Conservation (phyloP, 2,888 invertebrate genomes). For the Cyaniris semiargus region DNA sequence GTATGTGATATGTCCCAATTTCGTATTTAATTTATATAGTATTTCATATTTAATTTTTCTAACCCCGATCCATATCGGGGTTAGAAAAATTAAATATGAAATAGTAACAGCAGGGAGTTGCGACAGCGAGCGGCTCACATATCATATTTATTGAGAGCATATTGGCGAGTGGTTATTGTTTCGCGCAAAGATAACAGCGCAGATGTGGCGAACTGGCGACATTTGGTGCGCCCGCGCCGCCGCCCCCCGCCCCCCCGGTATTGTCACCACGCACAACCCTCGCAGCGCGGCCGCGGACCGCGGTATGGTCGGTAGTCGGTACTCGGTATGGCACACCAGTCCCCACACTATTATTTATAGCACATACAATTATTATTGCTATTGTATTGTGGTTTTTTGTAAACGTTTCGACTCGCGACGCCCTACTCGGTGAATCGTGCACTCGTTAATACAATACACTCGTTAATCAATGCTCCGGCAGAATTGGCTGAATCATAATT, state of each 20-base stretch:
- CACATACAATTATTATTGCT: not conserved
- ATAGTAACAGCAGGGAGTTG: not conserved
- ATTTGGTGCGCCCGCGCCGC: not conserved
- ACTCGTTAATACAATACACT: not conserved
- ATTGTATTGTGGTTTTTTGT: slow-evolving; percentile 8
- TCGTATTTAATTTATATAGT: too few relatives aligned
- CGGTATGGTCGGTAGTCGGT: not conserved
- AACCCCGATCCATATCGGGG: too few relatives aligned
- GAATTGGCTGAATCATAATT: not conserved
- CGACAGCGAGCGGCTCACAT: not conserved
- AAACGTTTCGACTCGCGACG: not conserved
- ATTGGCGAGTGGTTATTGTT: slow-evolving; percentile 18
- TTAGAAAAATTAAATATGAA: not conserved
- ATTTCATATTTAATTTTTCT: too few relatives aligned
- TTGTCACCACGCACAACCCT: not conserved
- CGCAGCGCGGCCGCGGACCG: not conserved
- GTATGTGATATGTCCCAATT: too few relatives aligned
- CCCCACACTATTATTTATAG: not conserved
- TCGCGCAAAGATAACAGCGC: not conserved
- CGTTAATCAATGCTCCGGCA: not conserved
- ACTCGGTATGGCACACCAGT: not conserved
- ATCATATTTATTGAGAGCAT: slow-evolving; percentile 11
- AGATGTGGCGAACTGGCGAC: slow-evolving; percentile 9
- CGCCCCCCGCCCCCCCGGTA: not conserved
- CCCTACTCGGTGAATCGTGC: not conserved